Base-by-base conservation (phyloP, 1,140 invertebrate genomes). In the Macrocentrus cingulum region DNA sequence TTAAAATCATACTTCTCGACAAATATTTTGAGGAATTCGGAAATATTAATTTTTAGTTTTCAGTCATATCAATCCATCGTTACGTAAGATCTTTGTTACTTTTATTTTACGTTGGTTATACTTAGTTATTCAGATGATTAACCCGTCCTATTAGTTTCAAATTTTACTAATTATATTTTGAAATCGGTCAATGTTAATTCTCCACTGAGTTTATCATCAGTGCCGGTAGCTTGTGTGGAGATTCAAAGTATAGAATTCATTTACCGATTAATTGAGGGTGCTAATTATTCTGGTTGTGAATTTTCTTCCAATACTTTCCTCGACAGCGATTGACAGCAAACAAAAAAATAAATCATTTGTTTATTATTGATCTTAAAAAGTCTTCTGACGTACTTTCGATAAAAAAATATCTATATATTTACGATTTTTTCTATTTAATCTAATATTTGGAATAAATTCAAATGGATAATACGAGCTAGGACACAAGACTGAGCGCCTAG, bases 401-500 rank as follows among this genome's bases (percentile, higher is more conserved):
- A n/a, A n/a, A n/a, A n/a, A n/a, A n/a, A n/a, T n/a, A n/a, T n/a
- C n/a, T n/a, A n/a, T n/a, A n/a, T n/a, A n/a, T n/a, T n/a, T n/a
- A n/a, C n/a, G n/a, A n/a, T n/a, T n/a, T n/a, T n/a, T n/a, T n/a
- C n/a, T n/a, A n/a, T n/a, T n/a, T n/a, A n/a, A n/a, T n/a, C n/a
- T n/a, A n/a, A n/a, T n/a, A 54, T 7, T 19, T 13, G 42, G 42
- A 9, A 23, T 42, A 23, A 45, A 45, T 19, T 7, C 3, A 39
- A 39, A n/a, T 11, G 11, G 36, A 56, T n/a, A 8, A 20, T 46
- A 13, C 25, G 25, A 56, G 44, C 32, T 49, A 41, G 22, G 29
- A 70, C 59, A 72, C 53, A 75, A 75, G 72, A 74, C 71, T 75
- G 71, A 75, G 51, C 61, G 61, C 64, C 64, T 70, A 55, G 63